A percentile compares a stretch with the other conserved stretches of the same genome.
Conservation (phyloP, 2,113 vertebrate genomes). For the Seriola rivoliana region DNA sequence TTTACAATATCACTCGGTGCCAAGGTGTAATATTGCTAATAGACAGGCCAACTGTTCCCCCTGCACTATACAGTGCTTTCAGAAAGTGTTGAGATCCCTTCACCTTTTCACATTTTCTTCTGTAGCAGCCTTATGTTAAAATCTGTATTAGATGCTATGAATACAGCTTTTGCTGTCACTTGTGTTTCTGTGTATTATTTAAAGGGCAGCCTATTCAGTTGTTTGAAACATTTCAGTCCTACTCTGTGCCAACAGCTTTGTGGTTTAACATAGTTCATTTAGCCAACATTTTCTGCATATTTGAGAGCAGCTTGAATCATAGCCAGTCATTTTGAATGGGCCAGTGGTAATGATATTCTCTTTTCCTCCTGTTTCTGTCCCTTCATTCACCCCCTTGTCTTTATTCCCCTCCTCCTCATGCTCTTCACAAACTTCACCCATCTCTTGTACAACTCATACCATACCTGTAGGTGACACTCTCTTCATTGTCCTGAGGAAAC, state of each 20-base stretch:
- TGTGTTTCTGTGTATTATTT: constrained; percentile 2
- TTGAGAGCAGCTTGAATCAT: constrained; percentile 12
- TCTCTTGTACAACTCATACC: neutral
- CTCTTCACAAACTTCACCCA: neutral
- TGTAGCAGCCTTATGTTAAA: too few relatives aligned
- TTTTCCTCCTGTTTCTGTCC: neutral
- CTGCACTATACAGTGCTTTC: too few relatives aligned
- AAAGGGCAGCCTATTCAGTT: neutral
- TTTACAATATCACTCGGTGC: too few relatives aligned
- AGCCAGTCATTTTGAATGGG: constrained; percentile 5
- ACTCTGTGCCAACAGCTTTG: constrained; percentile 2
- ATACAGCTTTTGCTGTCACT: neutral
- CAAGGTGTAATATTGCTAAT: too few relatives aligned
- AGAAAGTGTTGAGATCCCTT: too few relatives aligned
- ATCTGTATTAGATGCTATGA: neutral
- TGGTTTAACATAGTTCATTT: neutral
- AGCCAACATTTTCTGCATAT: constrained; percentile 7
- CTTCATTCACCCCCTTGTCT: neutral
- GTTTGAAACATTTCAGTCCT: neutral
- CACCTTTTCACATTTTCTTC: too few relatives aligned
- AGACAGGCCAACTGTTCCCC: too few relatives aligned
- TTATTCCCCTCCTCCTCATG: neutral
- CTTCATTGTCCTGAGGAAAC: constrained; percentile 98
- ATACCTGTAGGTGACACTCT: constrained; percentile 92
- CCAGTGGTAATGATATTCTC: neutral